A percentile compares a stretch with the other conserved stretches of the same genome.
Conservation (phyloP, 2,888 invertebrate genomes). For the Drosophila maculinotata region DNA sequence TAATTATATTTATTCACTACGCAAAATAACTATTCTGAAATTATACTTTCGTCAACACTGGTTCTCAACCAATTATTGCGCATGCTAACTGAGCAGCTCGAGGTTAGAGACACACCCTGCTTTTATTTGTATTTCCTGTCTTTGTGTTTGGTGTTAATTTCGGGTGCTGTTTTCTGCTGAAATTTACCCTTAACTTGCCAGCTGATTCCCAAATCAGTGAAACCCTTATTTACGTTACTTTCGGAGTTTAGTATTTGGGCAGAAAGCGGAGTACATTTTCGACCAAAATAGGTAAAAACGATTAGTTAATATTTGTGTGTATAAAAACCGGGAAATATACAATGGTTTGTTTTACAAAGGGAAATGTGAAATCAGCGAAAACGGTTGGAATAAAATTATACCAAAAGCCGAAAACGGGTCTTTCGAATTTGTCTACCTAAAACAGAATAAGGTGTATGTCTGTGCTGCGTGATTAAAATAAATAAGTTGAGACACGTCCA, state of each 20-base stretch:
- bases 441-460: too few species aligned
- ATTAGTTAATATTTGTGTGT: too few species aligned
- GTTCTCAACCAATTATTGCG: neutral
- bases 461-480: too few species aligned
- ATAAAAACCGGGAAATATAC: neutral
- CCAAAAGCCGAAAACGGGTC: too few species aligned
- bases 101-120: neutral
- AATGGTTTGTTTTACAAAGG: neutral
- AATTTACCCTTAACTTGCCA: neutral
- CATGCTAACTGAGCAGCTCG: neutral
- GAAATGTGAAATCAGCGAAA: neutral
- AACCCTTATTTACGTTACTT: neutral
- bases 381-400: too few species aligned
- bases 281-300: neutral
- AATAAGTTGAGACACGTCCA: too few species aligned
- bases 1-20: too few species aligned
- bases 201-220: neutral
- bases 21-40: too few species aligned
- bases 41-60: neutral
- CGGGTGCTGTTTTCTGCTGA: neutral
- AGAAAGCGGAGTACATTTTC: neutral
- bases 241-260: constrained; percentile 21
- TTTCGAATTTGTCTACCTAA: too few species aligned
- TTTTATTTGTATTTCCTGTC: neutral
- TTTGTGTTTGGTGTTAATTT: neutral